A percentile compares a stretch with the other conserved stretches of the same genome.
Evolutionary conservation across 2,888 invertebrate species (phyloP).

Genomic region (Calameuta filiformis): DNA sequence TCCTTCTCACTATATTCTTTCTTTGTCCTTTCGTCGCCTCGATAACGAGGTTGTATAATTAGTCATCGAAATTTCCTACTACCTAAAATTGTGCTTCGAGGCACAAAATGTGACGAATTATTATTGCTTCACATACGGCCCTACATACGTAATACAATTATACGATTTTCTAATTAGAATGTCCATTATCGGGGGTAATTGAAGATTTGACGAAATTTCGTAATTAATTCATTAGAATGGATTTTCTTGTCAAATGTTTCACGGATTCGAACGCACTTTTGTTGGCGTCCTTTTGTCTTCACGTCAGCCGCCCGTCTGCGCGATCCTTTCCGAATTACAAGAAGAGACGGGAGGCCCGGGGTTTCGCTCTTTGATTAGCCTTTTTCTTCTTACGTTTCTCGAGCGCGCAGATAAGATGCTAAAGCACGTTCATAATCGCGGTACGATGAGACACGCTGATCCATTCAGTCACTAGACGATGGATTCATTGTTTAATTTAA

Average conservation of each 20-base stretch:
- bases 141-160: background rate
- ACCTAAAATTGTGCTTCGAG: background rate
- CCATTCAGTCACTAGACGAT: slow-evolving; percentile 12
- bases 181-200: background rate
- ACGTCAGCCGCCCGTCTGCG: background rate
- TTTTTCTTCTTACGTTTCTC: background rate
- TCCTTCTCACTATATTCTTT: background rate
- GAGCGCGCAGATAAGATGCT: background rate
- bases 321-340: background rate
- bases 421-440: slow-evolving; percentile 10
- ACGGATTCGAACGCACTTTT: slow-evolving; percentile 1
- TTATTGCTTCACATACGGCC: background rate
- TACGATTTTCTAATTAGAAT: background rate
- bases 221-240: background rate
- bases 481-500: slow-evolving; percentile 45
- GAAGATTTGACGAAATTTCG: background rate
- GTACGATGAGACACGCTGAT: background rate
- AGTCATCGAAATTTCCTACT: background rate
- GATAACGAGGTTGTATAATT: background rate
- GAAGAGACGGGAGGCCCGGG: background rate
- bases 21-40: background rate
- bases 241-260: background rate
- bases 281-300: background rate
- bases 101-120: background rate
- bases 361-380: background rate